Evolutionary conservation across 2,113 vertebrate species (phyloP).

Genomic region (Pithys albifrons): DNA sequence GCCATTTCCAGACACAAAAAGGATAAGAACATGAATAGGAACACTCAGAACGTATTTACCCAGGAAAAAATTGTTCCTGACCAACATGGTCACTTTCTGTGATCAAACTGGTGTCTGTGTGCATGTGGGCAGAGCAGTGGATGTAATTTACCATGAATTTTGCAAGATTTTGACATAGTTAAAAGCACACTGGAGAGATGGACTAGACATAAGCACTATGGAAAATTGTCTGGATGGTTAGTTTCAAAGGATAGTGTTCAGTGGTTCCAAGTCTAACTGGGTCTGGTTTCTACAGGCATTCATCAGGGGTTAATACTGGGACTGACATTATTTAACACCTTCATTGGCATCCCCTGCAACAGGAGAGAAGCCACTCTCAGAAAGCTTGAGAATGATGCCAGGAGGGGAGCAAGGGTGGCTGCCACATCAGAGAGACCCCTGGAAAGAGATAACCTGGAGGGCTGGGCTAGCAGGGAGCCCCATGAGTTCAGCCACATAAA

Average conservation of each 20-base stretch:
- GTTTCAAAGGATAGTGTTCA: not conserved
- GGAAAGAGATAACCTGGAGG: not conserved
- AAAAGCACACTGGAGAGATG: not conserved
- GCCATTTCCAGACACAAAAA: not conserved
- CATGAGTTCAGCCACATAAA: not conserved
- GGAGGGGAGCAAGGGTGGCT: rapidly evolving
- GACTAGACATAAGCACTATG: not conserved
- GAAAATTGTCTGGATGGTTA: not conserved
- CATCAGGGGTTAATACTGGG: not conserved
- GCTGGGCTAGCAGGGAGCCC: not conserved
- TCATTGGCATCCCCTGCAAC: not conserved
- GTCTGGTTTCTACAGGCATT: not conserved
- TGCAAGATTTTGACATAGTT: not conserved
- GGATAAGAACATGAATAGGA: not conserved
- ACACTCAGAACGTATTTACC: not conserved
- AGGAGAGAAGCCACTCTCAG: not conserved
- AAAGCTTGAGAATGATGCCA: not conserved
- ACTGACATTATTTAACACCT: not conserved
- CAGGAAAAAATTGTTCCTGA: not conserved
- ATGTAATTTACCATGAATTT: not conserved
- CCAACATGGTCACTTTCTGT: not conserved
- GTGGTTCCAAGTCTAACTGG: not conserved
- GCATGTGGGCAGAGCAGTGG: not conserved
- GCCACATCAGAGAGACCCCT: not conserved
- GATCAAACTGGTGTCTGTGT: not conserved